Conservation (phyloP, 2,888 invertebrate species). For the Cynaeus angustus region DNA sequence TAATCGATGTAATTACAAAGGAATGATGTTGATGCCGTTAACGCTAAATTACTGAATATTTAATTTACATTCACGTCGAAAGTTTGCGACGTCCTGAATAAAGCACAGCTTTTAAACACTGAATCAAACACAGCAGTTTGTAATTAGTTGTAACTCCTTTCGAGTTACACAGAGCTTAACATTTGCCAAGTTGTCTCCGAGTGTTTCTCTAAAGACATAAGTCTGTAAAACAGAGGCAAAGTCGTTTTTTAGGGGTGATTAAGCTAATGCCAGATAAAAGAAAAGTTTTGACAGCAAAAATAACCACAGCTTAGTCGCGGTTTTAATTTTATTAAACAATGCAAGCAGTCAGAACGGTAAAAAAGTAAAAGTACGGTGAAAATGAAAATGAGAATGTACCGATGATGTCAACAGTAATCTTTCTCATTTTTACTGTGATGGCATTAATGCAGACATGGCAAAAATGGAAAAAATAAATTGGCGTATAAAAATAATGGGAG, state of each 20-base stretch:
- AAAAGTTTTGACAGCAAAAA: slow-evolving; percentile 11
- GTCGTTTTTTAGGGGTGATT: slow-evolving; percentile 12
- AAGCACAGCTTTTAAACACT: slow-evolving; percentile 20
- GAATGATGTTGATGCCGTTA: slow-evolving; percentile 6
- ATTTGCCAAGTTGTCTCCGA: slow-evolving; percentile 25
- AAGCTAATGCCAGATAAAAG: slow-evolving; percentile 12
- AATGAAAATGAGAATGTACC: slow-evolving; percentile 1
- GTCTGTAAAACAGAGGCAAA: background rate
- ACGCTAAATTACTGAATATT: slow-evolving; percentile 20
- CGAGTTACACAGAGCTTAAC: slow-evolving; percentile 15
- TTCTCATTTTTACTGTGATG: background rate
- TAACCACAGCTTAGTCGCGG: background rate
- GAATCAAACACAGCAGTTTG: slow-evolving; percentile 38
- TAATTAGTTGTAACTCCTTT: slow-evolving; percentile 36
- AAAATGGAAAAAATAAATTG: slow-evolving; percentile 15
- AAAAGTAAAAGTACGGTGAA: background rate
- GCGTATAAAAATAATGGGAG: slow-evolving; percentile 14
- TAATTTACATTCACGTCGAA: slow-evolving; percentile 12
- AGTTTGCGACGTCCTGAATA: slow-evolving; percentile 14
- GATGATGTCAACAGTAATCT: background rate
- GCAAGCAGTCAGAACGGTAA: background rate
- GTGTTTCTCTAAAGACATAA: slow-evolving; percentile 17
- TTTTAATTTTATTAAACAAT: background rate
- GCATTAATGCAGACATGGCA: background rate
- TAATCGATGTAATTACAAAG: slow-evolving; percentile 27